Evolutionary conservation across 2,888 invertebrate genomes (phyloP).

Genomic region (Cephus rjabovi): DNA sequence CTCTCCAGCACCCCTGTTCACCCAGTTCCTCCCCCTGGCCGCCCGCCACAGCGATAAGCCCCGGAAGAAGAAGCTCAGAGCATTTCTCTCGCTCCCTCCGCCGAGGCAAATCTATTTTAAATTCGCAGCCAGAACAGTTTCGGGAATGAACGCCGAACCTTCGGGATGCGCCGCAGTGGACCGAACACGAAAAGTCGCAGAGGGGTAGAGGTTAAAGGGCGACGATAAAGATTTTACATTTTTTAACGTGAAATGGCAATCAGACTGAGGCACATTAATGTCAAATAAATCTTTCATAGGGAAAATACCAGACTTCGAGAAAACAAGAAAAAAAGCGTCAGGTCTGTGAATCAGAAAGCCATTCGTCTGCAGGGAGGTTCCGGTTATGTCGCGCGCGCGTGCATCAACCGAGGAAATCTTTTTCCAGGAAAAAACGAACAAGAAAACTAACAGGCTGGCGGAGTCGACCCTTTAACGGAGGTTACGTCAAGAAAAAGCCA

Average conservation of each 20-base stretch:
- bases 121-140: slow-evolving; percentile 33
- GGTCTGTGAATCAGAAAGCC: not conserved
- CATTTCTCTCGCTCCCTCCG: slow-evolving; percentile 34
- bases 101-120: slow-evolving; percentile 54
- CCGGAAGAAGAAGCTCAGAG: slow-evolving; percentile 27
- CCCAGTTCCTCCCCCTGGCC: not conserved
- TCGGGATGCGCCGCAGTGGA: not conserved
- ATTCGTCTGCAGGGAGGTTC: not conserved
- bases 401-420: not conserved
- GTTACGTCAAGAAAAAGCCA: not conserved
- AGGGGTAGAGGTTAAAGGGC: no score
- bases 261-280: not conserved
- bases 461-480: not conserved
- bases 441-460: not conserved
- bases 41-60: slow-evolving; percentile 42
- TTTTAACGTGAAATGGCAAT: not conserved
- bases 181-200: not conserved
- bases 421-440: not conserved
- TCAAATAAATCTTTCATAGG: not conserved
- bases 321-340: not conserved
- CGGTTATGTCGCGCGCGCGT: not conserved
- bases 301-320: not conserved
- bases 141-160: not conserved
- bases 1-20: slow-evolving; percentile 10
- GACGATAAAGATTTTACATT: no score